Evolutionary conservation across 2,888 invertebrate species (phyloP), one percentile per base, ranked within the genome.

Genomic region (Trachelus iudaicus): DNA sequence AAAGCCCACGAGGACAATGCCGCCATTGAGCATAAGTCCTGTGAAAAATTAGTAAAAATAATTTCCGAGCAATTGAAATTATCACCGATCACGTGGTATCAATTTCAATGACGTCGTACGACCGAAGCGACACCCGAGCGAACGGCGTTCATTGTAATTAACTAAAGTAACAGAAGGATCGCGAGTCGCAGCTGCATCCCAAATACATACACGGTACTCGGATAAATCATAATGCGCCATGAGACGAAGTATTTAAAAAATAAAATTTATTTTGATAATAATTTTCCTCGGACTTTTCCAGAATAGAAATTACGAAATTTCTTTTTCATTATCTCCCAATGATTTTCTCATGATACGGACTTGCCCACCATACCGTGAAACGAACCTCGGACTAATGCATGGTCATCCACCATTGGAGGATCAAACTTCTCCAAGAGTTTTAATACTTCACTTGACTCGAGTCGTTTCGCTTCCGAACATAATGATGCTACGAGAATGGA

Each of bases 401-500:
- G 56, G 56, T 56, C 56, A 56, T 56, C 2, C 56, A 23, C 23
- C 23, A 56, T 56, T 23, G 23, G 56, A 56, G 56, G 9, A 23
- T 2, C 56, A 23, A 6, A 56, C 23, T 56, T 9, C 23, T 56
- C 56, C 56, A 56, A 56, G 23, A 40, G 56, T 56, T 3, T 56
- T 56, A 56, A 56, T 37, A 37, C 37, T 79, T 79, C 73, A 73
- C 77, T 79, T 30, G 69, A 69, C 69, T 40, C 73, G 77, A 31
- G 56, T 69, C 73, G 73, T 78, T 76, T 35, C 56, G 73, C 76
- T 76, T 37, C 69, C 31, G 37, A 37, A 69, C 35, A 56, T 56
- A 73, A 33, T 35, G 33, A 73, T 34, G 56, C 9, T 56, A 73
- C 71, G 80, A 79, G 81, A 79, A 78, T 79, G 80, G 83, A 85